These are phyloP conservation scores for Nannoperca australis DNA, from an alignment of 2,797 vertebrate species.

Conservation along the genomic window DNA sequence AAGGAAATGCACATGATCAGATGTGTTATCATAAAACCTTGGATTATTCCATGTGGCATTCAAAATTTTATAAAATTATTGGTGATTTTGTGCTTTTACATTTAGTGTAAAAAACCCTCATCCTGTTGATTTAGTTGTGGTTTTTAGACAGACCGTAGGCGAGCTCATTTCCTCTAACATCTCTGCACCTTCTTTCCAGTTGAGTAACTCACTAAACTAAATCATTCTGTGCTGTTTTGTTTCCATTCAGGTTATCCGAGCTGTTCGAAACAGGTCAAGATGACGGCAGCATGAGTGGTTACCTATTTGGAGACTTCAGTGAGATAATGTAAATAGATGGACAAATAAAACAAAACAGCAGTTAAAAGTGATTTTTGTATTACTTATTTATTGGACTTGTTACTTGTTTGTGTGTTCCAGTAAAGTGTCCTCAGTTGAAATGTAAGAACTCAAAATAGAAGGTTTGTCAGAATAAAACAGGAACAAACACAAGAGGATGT, in stretches of 20 bases:
- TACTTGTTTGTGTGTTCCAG: not conserved
- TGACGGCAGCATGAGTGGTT: not conserved
- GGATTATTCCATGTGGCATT: not conserved
- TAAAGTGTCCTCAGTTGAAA: not conserved
- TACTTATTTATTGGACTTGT: not conserved
- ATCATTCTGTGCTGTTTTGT: not conserved
- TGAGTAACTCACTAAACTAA: not conserved
- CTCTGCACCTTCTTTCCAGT: not conserved
- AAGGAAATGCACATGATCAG: not conserved
- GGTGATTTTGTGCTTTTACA: not conserved
- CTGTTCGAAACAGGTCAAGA: conserved; percentile 13
- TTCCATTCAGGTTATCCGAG: conserved; percentile 46
- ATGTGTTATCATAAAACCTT: no score
- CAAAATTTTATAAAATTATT: not conserved
- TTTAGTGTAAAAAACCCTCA: not conserved
- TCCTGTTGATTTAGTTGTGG: not conserved
- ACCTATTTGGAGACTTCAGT: not conserved
- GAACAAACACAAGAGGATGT: conserved; percentile 7
- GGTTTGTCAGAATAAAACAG: not conserved
- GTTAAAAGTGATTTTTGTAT: accelerated
- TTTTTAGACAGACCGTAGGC: not conserved
- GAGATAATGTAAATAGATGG: not conserved
- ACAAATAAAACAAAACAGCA: not conserved
- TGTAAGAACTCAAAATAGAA: not conserved
- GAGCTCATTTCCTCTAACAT: conserved; percentile 38